These are phyloP conservation scores for Cataglyphis cursor DNA, from an alignment of 2,888 invertebrate species.

Conservation along the genomic window DNA sequence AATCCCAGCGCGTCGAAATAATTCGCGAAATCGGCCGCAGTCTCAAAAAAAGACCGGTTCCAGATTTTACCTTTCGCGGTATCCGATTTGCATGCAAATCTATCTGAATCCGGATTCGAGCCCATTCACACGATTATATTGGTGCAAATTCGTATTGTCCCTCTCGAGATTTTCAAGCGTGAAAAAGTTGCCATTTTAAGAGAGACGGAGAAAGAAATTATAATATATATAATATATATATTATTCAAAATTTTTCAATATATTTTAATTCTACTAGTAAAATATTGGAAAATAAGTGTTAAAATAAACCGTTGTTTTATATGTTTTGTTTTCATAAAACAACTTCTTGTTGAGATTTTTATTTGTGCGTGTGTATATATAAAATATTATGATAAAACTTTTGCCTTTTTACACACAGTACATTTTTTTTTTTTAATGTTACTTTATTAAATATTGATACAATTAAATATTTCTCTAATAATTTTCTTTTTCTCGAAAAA, in stretches of 20 bases:
- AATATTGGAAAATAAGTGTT: slow-evolving; percentile 11
- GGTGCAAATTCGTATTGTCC: slow-evolving; percentile 32
- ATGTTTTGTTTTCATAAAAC: neutral
- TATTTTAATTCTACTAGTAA: slow-evolving; percentile 1
- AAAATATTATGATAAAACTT: slow-evolving; percentile 3
- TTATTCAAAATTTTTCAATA: slow-evolving; percentile 22
- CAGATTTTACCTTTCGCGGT: slow-evolving; percentile 46
- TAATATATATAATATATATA: slow-evolving; percentile 22
- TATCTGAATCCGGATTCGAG: slow-evolving; percentile 34
- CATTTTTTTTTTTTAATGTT: neutral
- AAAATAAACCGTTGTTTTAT: slow-evolving; percentile 2
- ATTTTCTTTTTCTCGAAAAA: neutral
- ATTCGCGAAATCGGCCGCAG: slow-evolving; percentile 47
- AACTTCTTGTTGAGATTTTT: neutral
- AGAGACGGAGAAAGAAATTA: neutral
- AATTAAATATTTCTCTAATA: neutral
- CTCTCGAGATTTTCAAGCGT: slow-evolving; percentile 6
- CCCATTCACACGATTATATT: slow-evolving; percentile 41
- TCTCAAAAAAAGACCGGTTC: slow-evolving; percentile 25
- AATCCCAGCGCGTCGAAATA: slow-evolving; percentile 38
- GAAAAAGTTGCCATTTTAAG: slow-evolving; percentile 44
- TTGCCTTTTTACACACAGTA: neutral
- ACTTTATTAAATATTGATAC: neutral
- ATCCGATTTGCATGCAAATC: slow-evolving; percentile 72
- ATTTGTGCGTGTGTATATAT: neutral